phyloP scores from a whole-genome alignment of 2,888 invertebrate species.

The Chrysotoxum bicinctum region DNA sequence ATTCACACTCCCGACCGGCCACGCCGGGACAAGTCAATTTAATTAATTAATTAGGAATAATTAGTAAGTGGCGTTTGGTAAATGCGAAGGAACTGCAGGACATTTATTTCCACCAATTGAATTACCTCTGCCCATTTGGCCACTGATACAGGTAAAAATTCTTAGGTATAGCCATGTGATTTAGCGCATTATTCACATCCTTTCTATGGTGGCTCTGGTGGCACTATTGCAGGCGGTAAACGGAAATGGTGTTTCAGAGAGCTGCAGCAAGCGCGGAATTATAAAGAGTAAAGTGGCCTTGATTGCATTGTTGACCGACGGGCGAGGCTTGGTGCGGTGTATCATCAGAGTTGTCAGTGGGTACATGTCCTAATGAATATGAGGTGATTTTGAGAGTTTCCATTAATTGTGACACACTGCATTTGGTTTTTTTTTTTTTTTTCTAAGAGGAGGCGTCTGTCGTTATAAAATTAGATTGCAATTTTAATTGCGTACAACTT shows the following conservation, averaged over 20 bases:
- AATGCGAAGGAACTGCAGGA: conserved; percentile 68
- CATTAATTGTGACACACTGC: conserved; percentile 59
- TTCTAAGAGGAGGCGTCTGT: conserved; percentile 1
- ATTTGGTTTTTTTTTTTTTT: background rate
- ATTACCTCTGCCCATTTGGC: conserved; percentile 69
- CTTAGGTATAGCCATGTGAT: conserved; percentile 41
- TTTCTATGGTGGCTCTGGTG: background rate
- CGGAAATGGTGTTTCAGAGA: conserved; percentile 8
- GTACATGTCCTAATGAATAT: conserved; percentile 64
- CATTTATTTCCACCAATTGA: conserved; percentile 70
- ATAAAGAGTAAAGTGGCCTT: conserved; percentile 32
- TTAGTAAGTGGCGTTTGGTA: conserved; percentile 73
- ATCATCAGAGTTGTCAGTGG: conserved; percentile 27
- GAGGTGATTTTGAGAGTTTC: conserved; percentile 64
- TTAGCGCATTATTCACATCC: conserved; percentile 62
- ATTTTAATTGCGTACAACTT: background rate
- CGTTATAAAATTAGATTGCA: background rate
- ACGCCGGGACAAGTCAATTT: conserved; percentile 69
- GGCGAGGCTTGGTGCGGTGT: background rate
- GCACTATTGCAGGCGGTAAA: background rate
- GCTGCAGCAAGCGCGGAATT: background rate
- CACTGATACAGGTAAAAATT: conserved; percentile 63
- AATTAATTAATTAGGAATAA: conserved; percentile 73
- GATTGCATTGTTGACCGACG: conserved; percentile 62
- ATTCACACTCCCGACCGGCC: conserved; percentile 19